Percentiles rank a stretch among this genome's conserved stretches.
Conservation (phyloP, 2,113 vertebrate genomes). For the Xiphophorus maculatus region DNA sequence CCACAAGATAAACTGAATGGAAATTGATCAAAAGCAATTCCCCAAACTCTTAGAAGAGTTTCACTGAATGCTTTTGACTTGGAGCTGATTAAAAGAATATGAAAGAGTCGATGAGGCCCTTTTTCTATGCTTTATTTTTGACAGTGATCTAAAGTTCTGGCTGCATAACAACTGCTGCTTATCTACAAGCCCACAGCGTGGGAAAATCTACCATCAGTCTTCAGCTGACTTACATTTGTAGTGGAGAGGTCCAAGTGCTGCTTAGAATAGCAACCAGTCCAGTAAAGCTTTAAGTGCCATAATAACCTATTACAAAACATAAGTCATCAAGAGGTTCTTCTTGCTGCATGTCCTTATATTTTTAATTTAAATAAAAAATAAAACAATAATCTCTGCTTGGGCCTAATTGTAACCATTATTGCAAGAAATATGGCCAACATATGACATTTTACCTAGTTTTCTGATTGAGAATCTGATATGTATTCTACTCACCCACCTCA, state of each 20-base stretch:
- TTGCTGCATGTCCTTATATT: neutral
- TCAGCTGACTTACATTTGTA: slow-evolving; percentile 43
- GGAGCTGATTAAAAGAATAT: slow-evolving; percentile 70
- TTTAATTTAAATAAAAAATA: neutral
- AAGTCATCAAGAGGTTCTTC: no score
- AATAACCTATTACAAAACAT: no score
- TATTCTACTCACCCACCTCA: slow-evolving; percentile 14
- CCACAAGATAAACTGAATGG: slow-evolving; percentile 56
- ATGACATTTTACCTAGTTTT: no score
- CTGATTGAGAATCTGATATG: no score
- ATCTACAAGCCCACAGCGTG: slow-evolving; percentile 66
- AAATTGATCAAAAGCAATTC: slow-evolving; percentile 54
- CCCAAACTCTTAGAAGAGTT: slow-evolving; percentile 31
- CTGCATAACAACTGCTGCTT: slow-evolving; percentile 65
- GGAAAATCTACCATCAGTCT: slow-evolving; percentile 62
- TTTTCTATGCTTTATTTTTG: slow-evolving; percentile 54
- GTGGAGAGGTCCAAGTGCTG: neutral
- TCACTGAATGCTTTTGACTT: slow-evolving; percentile 68
- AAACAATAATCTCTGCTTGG: no score
- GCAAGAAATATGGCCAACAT: no score
- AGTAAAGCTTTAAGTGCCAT: neutral
- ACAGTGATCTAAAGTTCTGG: slow-evolving; percentile 62
- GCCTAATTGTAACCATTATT: no score
- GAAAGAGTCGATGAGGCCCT: slow-evolving; percentile 56
- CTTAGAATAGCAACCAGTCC: neutral